These are phyloP conservation scores for Drosophila arizonae DNA, from an alignment of 1,140 invertebrate genomes.

Conservation along the genomic window DNA sequence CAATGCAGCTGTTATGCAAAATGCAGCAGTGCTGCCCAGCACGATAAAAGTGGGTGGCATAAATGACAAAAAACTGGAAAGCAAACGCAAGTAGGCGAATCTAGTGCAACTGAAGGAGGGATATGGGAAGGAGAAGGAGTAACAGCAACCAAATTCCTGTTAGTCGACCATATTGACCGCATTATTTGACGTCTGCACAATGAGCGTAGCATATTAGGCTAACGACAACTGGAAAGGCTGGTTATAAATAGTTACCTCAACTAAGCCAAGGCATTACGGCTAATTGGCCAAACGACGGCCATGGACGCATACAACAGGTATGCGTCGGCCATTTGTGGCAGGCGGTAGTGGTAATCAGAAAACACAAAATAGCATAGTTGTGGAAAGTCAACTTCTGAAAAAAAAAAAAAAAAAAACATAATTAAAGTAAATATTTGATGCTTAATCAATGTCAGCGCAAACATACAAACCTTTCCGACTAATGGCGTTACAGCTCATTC, in stretches of 20 bases:
- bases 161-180: slow-evolving; percentile 50
- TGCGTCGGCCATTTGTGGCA: slow-evolving; percentile 37
- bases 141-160: slow-evolving; percentile 51
- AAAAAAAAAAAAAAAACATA: neutral
- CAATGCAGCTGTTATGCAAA: slow-evolving; percentile 47
- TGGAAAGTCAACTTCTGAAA: slow-evolving; percentile 27
- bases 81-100: neutral
- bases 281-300: slow-evolving; percentile 54
- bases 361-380: slow-evolving; percentile 25
- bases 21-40: slow-evolving; percentile 33
- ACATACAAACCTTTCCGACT: too few species aligned
- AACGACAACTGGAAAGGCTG: slow-evolving; percentile 53
- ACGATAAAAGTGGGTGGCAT: slow-evolving; percentile 46
- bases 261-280: slow-evolving; percentile 58
- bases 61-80: slow-evolving; percentile 22
- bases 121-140: slow-evolving; percentile 12
- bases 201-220: slow-evolving; percentile 32
- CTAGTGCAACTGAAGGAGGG: neutral
- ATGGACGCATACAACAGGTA: slow-evolving; percentile 38
- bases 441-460: neutral
- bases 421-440: neutral
- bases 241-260: slow-evolving; percentile 58
- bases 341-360: slow-evolving; percentile 9
- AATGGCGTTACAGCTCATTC: neutral
- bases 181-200: slow-evolving; percentile 44